A percentile compares a stretch with the other conserved stretches of the same genome.
These are phyloP conservation scores for Acanthurus leucopareius DNA, from an alignment of 2,797 vertebrate genomes.

Conservation along the genomic window DNA sequence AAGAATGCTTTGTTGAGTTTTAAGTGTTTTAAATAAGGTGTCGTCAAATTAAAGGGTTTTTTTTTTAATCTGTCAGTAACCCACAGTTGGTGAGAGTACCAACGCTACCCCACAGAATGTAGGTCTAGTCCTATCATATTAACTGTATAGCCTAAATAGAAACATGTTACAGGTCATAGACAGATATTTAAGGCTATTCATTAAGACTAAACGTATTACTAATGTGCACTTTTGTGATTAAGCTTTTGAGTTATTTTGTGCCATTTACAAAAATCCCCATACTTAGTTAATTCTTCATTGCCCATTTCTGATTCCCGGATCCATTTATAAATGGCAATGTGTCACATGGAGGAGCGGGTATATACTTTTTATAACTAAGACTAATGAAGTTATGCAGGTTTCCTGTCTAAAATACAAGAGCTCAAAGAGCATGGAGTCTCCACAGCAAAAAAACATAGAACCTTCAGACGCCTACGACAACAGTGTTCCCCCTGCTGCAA, in stretches of 20 bases:
- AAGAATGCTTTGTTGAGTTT: constrained; percentile 4
- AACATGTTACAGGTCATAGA: neutral
- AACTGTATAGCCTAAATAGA: neutral
- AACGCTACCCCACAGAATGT: constrained; percentile 11
- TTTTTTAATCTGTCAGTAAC: neutral
- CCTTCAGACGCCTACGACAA: too few species aligned
- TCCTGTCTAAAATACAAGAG: neutral
- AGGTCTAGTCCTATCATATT: constrained; percentile 2
- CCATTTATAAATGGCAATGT: neutral
- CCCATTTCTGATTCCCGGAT: neutral
- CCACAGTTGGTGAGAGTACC: neutral
- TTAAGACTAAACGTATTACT: neutral
- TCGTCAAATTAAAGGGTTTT: neutral
- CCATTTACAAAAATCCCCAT: neutral
- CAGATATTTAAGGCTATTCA: neutral
- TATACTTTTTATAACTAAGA: constrained; percentile 8
- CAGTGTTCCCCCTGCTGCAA: too few species aligned
- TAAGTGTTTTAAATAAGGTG: neutral
- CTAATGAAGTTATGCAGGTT: neutral
- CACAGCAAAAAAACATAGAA: neutral
- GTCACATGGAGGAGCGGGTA: neutral
- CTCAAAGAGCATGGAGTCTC: neutral
- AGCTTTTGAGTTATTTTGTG: neutral
- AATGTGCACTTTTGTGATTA: neutral
- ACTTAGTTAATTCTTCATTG: neutral